Conservation (phyloP, 2,888 invertebrate genomes). For the Conchocele bisecta region DNA sequence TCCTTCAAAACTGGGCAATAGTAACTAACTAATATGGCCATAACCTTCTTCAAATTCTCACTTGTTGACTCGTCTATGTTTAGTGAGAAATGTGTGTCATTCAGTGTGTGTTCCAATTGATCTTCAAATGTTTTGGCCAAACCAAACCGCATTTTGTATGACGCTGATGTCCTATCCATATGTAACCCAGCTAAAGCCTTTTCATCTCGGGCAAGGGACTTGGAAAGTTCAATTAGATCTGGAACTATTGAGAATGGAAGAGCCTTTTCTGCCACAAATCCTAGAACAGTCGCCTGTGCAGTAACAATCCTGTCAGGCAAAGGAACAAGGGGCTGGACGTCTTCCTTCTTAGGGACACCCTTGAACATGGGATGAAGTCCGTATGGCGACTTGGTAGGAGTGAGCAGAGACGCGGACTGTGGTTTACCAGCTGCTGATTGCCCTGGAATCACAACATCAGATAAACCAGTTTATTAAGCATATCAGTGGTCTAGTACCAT, state of each 20-base stretch:
- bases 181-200: conserved; percentile 6
- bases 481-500: too few relatives aligned
- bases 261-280: conserved; percentile 8
- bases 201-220: conserved; percentile 10
- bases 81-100: conserved; percentile 8
- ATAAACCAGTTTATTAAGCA: too few relatives aligned
- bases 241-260: conserved; percentile 16
- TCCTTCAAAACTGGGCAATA: conserved; percentile 1
- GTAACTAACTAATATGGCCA: conserved; percentile 32
- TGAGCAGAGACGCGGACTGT: too few relatives aligned
- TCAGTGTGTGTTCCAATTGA: conserved; percentile 1
- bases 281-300: conserved; percentile 14
- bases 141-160: conserved; percentile 24
- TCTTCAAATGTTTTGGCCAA: conserved; percentile 10
- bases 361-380: too few relatives aligned
- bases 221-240: conserved; percentile 8
- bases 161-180: conserved; percentile 15
- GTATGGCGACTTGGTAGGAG: too few relatives aligned
- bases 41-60: conserved; percentile 20
- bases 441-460: too few relatives aligned
- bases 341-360: too few relatives aligned
- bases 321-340: too few relatives aligned
- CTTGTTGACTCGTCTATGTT: conserved; percentile 32
- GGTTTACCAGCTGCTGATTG: too few relatives aligned
- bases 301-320: too few relatives aligned